Base-by-base conservation (phyloP, 2,797 vertebrate genomes). In the Masticophis lateralis region DNA sequence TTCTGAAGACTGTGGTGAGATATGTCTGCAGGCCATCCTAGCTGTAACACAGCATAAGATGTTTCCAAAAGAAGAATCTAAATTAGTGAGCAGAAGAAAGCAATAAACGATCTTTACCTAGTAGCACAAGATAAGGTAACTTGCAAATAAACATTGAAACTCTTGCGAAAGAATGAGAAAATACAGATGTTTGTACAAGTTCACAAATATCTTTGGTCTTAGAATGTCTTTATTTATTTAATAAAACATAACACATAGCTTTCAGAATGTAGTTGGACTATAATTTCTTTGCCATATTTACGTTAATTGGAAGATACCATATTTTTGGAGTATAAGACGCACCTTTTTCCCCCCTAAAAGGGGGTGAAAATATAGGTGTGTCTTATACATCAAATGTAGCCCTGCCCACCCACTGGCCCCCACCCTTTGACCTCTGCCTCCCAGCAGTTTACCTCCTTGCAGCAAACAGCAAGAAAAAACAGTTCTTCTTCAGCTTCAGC, bases 41-140 rank as follows among this genome's bases (percentile, higher is more conserved):
- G 96, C 98, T 98, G 96, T 98, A 99, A 96, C 99, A 99, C 97
- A 99, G 97, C 95, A 98, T 97, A 92, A 98, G 98, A 87, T 98
- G 98, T 96, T 97, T 99, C 99, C 99, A 99, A 99, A 96, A 2
- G 97, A 97, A 20, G 98, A 99, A 93, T 98, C 99, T 99, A 97
- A 93, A 91, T 92, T 8, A 93, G 89, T 47, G 94, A 86, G 95
- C 18, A 43, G 66, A 55, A 90, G 43, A 96, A 93, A 96, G 91
- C 94, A 51, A 63, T 37, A 51, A 87, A 93, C 57, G 90, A 69
- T 37, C 69, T 96, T 61, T 95, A 90, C 0, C 88, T 90, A 43
- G 20, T 32, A n/a, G 53, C 1, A 55, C 43, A 59, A 53, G 53
- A 18, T n/a, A 91, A 92, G 37, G 22, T 57, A 25, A 18, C 37